Conservation (phyloP, 2,888 invertebrate species). For the Melinopterus prodromus region DNA sequence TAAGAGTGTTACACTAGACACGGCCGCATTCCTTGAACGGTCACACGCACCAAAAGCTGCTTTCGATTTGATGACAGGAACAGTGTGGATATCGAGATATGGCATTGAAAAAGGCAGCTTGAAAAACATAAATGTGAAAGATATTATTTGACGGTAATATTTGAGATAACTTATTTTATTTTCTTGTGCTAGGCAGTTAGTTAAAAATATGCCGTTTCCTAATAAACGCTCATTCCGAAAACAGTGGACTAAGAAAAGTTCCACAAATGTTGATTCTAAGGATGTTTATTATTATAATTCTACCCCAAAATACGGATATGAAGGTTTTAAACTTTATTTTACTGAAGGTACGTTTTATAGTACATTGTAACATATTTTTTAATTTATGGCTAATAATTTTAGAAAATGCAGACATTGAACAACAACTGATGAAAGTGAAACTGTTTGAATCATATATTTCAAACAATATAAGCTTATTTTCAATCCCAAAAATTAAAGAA, state of each 20-base stretch:
- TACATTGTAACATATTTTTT: not conserved
- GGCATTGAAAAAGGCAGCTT: not conserved
- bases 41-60: not conserved
- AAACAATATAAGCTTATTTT: constrained; percentile 61
- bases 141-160: constrained; percentile 6
- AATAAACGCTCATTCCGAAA: not conserved
- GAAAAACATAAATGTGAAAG: not conserved
- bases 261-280: not conserved
- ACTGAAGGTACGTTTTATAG: constrained; percentile 65
- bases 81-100: not conserved
- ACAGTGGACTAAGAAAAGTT: not conserved
- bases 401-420: constrained; percentile 28
- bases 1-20: constrained; percentile 20
- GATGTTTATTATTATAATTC: constrained; percentile 41
- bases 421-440: constrained; percentile 51
- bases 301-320: constrained; percentile 60
- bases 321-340: constrained; percentile 83
- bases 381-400: constrained; percentile 9
- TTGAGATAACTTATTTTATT: not conserved
- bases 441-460: constrained; percentile 66
- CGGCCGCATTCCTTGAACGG: constrained; percentile 27
- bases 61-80: too few relatives aligned
- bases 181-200: not conserved
- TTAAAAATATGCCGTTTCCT: not conserved
- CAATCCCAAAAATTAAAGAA: constrained; percentile 66